Conservation (phyloP, 2,797 vertebrate genomes). For the Borostomias antarcticus region DNA sequence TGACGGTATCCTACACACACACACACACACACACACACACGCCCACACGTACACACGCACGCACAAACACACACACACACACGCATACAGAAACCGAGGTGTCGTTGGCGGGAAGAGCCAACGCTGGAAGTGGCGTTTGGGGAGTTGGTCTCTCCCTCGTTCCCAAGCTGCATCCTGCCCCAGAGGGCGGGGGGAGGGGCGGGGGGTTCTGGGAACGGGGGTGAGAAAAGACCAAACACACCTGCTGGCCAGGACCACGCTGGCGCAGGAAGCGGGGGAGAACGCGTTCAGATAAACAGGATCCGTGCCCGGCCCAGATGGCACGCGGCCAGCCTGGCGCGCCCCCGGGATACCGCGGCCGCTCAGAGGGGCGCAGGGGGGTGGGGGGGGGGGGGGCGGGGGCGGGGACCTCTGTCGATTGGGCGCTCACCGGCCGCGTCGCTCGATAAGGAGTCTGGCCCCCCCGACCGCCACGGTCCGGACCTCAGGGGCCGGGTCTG, state of each 20-base stretch:
- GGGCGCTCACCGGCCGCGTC: slow-evolving; percentile 44
- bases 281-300: slow-evolving; percentile 87
- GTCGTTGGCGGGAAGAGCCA: slow-evolving; percentile 44
- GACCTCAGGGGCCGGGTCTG: slow-evolving; percentile 31
- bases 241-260: slow-evolving; percentile 87
- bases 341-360: slow-evolving; percentile 73
- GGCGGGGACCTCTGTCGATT: slow-evolving; percentile 49
- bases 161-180: slow-evolving; percentile 96
- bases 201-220: slow-evolving; percentile 11
- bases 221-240: slow-evolving; percentile 84
- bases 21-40: slow-evolving; percentile 14
- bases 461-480: no score
- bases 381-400: slow-evolving; percentile 2
- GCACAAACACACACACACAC: neutral
- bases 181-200: slow-evolving; percentile 59
- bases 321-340: slow-evolving; percentile 76
- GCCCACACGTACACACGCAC: neutral
- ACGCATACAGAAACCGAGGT: slow-evolving; percentile 3
- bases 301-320: slow-evolving; percentile 84
- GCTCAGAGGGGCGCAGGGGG: slow-evolving; percentile 36
- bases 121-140: slow-evolving; percentile 77
- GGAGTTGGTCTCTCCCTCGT: slow-evolving; percentile 57
- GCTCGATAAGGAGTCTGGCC: slow-evolving; percentile 62
- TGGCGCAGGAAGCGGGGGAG: slow-evolving; percentile 84
- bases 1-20: no score